phyloP scores from a whole-genome alignment of 2,888 invertebrate species.

The Cephalotes varians region DNA sequence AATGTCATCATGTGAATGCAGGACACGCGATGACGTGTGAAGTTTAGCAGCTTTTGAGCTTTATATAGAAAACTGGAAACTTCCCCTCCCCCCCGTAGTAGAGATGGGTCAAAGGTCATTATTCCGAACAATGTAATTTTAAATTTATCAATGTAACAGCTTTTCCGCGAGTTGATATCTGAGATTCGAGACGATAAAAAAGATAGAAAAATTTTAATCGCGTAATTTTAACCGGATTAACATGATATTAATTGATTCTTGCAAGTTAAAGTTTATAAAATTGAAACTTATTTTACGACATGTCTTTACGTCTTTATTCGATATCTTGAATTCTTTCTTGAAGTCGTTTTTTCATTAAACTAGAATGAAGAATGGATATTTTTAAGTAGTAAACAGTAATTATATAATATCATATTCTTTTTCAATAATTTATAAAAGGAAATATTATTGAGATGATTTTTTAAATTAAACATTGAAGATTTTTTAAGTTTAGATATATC shows the following conservation, averaged over 20 bases:
- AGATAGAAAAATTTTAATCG: neutral
- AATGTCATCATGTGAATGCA: slow-evolving; percentile 45
- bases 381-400: neutral
- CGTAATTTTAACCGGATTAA: neutral
- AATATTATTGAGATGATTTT: neutral
- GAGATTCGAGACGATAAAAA: neutral
- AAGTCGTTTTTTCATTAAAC: neutral
- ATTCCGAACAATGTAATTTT: neutral
- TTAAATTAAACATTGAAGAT: neutral
- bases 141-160: neutral
- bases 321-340: neutral
- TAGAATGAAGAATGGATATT: neutral
- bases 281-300: neutral
- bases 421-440: neutral
- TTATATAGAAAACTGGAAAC: neutral
- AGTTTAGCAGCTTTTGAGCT: neutral
- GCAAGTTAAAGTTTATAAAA: neutral
- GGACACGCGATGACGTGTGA: slow-evolving; percentile 39
- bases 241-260: neutral
- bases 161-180: neutral
- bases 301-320: neutral
- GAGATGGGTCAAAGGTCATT: slow-evolving; percentile 9
- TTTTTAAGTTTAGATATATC: neutral
- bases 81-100: neutral
- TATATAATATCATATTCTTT: neutral